Base-by-base conservation (phyloP, 2,797 vertebrate species). In the Cyclopterus lumpus region DNA sequence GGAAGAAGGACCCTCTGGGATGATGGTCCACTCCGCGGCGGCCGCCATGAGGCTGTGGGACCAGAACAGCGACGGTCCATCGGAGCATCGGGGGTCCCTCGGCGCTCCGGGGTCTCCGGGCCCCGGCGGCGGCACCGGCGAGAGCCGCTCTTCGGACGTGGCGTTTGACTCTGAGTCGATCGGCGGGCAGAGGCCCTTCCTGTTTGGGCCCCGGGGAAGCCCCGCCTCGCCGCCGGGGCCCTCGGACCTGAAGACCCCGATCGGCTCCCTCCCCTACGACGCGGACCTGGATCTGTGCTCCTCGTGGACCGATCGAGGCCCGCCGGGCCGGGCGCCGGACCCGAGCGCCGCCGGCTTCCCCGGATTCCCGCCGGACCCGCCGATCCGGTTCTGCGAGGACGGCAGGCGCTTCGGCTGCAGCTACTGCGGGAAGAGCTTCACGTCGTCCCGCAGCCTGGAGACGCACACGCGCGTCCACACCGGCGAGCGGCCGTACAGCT, bases 391-490 rank as follows among this genome's bases (percentile, higher is more conserved):
- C 75, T 85, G 77, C 79, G 67, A 88, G 40, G 91, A 92, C 66
- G 32, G 22, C 49, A 6, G 89, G 10, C 92, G 93, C 46, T 94
- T 92, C n/a, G 53, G 85, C 63, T 94, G 94, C 87, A 92, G 70
- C 64, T 93, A 90, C 84, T 94, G 94, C 8, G 87, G 91, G 8
- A 94, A 94, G 2, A 86, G 86, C 77, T 94, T 94, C 79, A 87
- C 92, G 2, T 93, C 92, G 0, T 87, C 88, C 0, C 91, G 93
- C 0, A 92, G 90, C 71, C 80, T 94, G 71, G 92, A 94, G 81
- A 94, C 93, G 0, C 93, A 94, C 20, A 67, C 92, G n/a, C 92
- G 93, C 6, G 91, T 94, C 0, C 93, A 94, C 91, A 94, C 93
- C 0, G 93, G 93, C 6, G 93, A 94, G 88, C 85, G 93, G 0